These are phyloP conservation scores for Zeus faber DNA, from an alignment of 2,113 vertebrate species.

Conservation along the genomic window DNA sequence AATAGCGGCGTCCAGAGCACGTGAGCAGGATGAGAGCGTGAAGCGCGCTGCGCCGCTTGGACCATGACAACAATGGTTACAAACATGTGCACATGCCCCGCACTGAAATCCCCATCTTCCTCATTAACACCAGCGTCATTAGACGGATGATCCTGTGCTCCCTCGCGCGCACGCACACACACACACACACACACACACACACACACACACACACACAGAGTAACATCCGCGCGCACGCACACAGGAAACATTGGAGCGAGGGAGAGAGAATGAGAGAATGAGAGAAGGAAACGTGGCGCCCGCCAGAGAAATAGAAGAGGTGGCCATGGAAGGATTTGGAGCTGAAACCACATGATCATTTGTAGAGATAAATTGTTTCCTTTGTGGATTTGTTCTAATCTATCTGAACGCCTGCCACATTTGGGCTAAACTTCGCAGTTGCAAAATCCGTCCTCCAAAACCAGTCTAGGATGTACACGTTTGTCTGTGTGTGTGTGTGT, in stretches of 20 bases:
- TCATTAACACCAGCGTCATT: slow-evolving; percentile 19
- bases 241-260: not conserved
- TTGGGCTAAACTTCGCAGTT: slow-evolving; percentile 47
- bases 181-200: slow-evolving; percentile 10
- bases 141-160: slow-evolving; percentile 24
- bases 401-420: slow-evolving; percentile 51
- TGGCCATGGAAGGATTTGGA: slow-evolving; percentile 53
- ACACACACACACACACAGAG: not conserved
- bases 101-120: slow-evolving; percentile 10
- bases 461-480: slow-evolving; percentile 33
- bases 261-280: slow-evolving; percentile 9
- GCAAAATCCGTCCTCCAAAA: slow-evolving; percentile 39
- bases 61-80: no score
- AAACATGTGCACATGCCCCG: not conserved
- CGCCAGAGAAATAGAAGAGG: slow-evolving; percentile 25
- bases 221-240: not conserved
- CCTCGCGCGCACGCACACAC: slow-evolving; percentile 4
- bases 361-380: slow-evolving; percentile 63
- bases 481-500: slow-evolving; percentile 26
- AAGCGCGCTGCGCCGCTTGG: no score
- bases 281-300: slow-evolving; percentile 17
- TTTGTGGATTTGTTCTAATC: slow-evolving; percentile 58
- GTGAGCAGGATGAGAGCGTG: no score
- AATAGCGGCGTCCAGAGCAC: no score
- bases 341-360: slow-evolving; percentile 50